A percentile compares a stretch with the other conserved stretches of the same genome.
These are phyloP conservation scores for Venustaconcha ellipsiformis DNA, from an alignment of 1,140 invertebrate species.

Conservation along the genomic window DNA sequence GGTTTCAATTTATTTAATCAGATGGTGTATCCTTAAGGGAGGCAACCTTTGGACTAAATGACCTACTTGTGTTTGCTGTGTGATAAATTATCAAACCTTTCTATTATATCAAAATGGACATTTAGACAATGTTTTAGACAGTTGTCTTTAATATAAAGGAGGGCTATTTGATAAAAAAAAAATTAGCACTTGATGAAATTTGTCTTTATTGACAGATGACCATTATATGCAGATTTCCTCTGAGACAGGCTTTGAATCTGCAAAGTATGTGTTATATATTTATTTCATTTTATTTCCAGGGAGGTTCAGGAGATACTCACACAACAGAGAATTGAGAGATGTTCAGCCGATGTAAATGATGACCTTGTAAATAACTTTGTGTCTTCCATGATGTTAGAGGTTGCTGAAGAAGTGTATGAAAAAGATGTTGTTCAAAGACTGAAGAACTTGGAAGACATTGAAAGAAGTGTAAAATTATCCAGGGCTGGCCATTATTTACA, in stretches of 20 bases:
- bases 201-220: too few relatives aligned
- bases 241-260: neutral
- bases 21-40: too few relatives aligned
- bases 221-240: too few relatives aligned
- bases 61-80: too few relatives aligned
- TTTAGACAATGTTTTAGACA: too few relatives aligned
- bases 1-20: too few relatives aligned
- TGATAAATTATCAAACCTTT: too few relatives aligned
- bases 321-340: constrained; percentile 39
- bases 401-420: constrained; percentile 50
- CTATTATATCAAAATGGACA: too few relatives aligned
- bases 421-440: constrained; percentile 58
- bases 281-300: constrained; percentile 31
- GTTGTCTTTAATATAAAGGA: too few relatives aligned
- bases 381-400: constrained; percentile 33
- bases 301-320: constrained; percentile 45
- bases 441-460: constrained; percentile 50
- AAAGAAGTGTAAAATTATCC: constrained; percentile 42
- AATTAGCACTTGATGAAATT: too few relatives aligned
- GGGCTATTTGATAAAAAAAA: too few relatives aligned
- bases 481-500: constrained; percentile 38
- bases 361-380: constrained; percentile 40
- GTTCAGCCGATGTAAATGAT: constrained; percentile 23
- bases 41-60: too few relatives aligned
- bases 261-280: neutral